Base-by-base conservation (phyloP, 2,113 vertebrate species). In the Egretta garzetta region DNA sequence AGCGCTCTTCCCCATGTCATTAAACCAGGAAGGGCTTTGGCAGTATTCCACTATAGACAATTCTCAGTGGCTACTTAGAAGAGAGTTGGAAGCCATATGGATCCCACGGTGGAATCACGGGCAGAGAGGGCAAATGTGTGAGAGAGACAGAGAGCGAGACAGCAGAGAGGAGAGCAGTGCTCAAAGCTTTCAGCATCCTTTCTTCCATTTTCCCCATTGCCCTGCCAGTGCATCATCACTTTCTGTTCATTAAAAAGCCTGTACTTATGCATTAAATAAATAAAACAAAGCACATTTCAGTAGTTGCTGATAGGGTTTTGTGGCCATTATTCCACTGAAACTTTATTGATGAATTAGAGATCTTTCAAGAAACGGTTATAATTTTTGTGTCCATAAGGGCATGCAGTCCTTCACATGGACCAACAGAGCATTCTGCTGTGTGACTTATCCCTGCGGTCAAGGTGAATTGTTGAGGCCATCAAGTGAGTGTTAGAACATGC, bases 31-130 rank as follows among this genome's bases (percentile, higher is more conserved):
- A 91, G 72, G 88, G 62, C 73, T 94, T 92, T 96, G 93, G 88
- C 95, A 95, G 55, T 55, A 8, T 93, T 96, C 96, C 96, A 97
- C 89, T 75, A 2, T 32, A 91, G 89, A 66, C 94, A 93, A 91
- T 95, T 95, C 93, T 96, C 96, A 56, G 63, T 97, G 86, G 87
- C 88, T 93, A 86, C 90, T 97, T 83, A 83, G 75, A 68, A 73
- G n/a, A 95, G 73, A 50, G 72, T 94, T 91, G 75, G 80, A 96
- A 94, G 94, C 96, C 94, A 96, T 97, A 95, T 98, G 97, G 97
- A 97, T 97, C 94, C 47, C 77, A 60, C 93, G 60, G 95, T 91
- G 90, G 77, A 97, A 91, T 89, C 60, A 67, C 6, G 21, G 89
- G 80, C 96, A 94, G 74, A 91, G 92, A 98, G 98, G 96, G 94